phyloP scores from a whole-genome alignment of 2,113 vertebrate species.

The Oryzias celebensis region DNA sequence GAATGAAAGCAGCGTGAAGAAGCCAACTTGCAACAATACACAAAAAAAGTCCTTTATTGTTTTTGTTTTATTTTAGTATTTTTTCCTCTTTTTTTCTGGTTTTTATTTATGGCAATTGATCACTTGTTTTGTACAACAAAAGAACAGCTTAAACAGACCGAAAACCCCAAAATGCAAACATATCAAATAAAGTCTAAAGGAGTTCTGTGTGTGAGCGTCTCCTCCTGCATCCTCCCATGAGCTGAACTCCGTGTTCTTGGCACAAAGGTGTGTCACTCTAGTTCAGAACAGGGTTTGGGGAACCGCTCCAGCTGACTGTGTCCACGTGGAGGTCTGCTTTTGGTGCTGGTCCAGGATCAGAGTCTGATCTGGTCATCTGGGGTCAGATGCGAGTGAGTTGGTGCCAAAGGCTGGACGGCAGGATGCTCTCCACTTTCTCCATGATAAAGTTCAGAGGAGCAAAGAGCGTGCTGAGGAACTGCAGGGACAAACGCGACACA shows the following conservation, averaged over 20 bases:
- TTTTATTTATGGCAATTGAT: conserved; percentile 87
- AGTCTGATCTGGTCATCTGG: background rate
- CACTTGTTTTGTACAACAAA: conserved; percentile 89
- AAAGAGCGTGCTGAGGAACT: conserved; percentile 98
- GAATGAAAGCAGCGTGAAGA: conserved; percentile 36
- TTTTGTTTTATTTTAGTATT: conserved; percentile 46
- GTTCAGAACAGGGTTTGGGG: conserved; percentile 38
- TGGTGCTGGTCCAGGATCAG: conserved; percentile 25
- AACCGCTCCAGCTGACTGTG: conserved; percentile 48
- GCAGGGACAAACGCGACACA: conserved; percentile 16
- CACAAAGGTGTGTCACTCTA: conserved; percentile 78
- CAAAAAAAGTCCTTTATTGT: conserved; percentile 93
- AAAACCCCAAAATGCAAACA: conserved; percentile 69
- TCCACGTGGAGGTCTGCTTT: conserved; percentile 30
- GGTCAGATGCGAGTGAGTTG: conserved; percentile 94
- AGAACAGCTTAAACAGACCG: conserved; percentile 87
- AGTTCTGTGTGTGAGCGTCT: conserved; percentile 34
- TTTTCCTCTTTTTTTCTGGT: conserved; percentile 59
- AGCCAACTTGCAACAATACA: conserved; percentile 83
- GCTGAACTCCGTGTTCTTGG: conserved; percentile 71
- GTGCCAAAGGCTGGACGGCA: conserved; percentile 98
- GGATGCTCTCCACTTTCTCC: conserved; percentile 98
- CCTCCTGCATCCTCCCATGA: conserved; percentile 46
- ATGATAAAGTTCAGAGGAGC: conserved; percentile 98
- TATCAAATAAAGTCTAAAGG: conserved; percentile 72